Evolutionary conservation across 2,113 vertebrate genomes (phyloP).

Genomic region (Accipiter cooperii): DNA sequence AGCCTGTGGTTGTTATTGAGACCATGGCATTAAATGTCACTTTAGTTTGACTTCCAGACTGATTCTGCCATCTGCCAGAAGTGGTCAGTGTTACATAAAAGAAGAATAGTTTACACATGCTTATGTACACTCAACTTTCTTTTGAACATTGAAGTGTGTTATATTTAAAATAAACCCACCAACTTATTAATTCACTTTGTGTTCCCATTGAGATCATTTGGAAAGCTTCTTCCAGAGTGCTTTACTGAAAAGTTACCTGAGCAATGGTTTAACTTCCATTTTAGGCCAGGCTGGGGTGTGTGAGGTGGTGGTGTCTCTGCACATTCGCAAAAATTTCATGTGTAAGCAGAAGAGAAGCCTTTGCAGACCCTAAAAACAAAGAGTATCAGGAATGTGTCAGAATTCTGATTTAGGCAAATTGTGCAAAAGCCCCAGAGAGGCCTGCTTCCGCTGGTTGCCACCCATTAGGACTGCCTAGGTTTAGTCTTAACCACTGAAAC

Average conservation of each 20-base stretch:
- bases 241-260: not conserved
- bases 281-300: rapidly evolving
- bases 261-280: not conserved
- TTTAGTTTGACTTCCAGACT: not conserved
- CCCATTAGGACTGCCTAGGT: not conserved
- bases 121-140: not conserved
- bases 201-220: not conserved
- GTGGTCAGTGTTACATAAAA: not conserved
- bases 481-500: not conserved
- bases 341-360: not conserved
- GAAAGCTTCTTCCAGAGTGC: not conserved
- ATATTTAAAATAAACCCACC: not conserved
- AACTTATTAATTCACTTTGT: not conserved
- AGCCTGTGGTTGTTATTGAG: not conserved
- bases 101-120: not conserved
- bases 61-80: not conserved
- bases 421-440: not conserved
- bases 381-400: not conserved
- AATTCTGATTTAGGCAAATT: not conserved
- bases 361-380: not conserved
- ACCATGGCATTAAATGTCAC: not conserved
- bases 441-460: not conserved
- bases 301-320: not conserved
- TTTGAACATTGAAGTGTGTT: not conserved
- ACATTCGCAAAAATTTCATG: not conserved